These are phyloP conservation scores for Odontomyia ornata DNA, from an alignment of 2,888 invertebrate genomes.

Conservation along the genomic window DNA sequence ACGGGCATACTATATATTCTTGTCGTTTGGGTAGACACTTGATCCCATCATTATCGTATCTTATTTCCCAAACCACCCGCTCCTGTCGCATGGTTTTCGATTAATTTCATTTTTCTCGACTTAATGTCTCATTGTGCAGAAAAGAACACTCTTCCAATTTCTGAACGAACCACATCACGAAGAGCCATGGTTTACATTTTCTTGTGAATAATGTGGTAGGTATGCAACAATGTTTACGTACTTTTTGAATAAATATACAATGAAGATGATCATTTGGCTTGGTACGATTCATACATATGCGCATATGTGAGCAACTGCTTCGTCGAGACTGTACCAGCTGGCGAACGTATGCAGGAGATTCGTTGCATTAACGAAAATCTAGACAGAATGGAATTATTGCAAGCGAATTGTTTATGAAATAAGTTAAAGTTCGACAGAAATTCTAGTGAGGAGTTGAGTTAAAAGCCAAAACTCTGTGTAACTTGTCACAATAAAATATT, in stretches of 20 bases:
- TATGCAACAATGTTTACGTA: slow-evolving; percentile 14
- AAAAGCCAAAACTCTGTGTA: too few species aligned
- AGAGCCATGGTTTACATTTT: slow-evolving; percentile 28
- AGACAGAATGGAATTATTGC: neutral
- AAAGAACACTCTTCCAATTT: slow-evolving; percentile 9
- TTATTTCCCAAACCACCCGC: slow-evolving; percentile 36
- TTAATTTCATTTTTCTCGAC: slow-evolving; percentile 2
- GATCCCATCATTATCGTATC: slow-evolving; percentile 21
- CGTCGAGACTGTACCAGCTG: neutral
- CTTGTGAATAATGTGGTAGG: slow-evolving; percentile 36
- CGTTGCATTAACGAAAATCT: neutral
- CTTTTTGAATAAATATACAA: slow-evolving; percentile 3
- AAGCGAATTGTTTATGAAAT: neutral
- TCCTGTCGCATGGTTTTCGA: slow-evolving; percentile 2
- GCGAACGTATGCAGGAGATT: neutral
- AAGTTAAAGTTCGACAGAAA: too few species aligned
- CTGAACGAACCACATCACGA: neutral
- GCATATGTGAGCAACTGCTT: neutral
- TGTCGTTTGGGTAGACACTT: neutral
- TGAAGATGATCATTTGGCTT: neutral
- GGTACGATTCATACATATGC: neutral
- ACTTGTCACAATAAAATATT: too few species aligned
- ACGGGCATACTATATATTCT: neutral
- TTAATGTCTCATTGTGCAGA: neutral
- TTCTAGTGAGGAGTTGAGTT: too few species aligned